Conservation (phyloP, 2,113 vertebrate genomes). For the Argyrosomus japonicus region DNA sequence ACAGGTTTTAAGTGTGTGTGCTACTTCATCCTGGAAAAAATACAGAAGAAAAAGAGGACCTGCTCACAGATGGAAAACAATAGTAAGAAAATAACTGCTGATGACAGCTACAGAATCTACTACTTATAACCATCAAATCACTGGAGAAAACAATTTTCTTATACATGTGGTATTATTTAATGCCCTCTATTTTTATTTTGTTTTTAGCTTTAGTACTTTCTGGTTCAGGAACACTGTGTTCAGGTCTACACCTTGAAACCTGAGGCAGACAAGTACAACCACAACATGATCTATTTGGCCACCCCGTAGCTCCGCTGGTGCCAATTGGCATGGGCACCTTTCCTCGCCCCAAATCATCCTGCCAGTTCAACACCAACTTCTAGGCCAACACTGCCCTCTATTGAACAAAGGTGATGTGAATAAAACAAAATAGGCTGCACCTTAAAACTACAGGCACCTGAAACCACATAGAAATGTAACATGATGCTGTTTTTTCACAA, state of each 20-base stretch:
- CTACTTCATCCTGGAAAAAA: too few species aligned
- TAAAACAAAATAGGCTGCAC: background rate
- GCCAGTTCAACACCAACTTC: background rate
- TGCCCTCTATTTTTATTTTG: too few species aligned
- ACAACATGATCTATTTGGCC: background rate
- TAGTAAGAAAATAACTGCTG: too few species aligned
- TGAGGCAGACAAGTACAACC: background rate
- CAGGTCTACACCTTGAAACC: background rate
- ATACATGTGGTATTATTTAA: too few species aligned
- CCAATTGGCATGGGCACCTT: too few species aligned
- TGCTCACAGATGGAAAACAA: too few species aligned
- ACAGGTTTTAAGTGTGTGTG: too few species aligned
- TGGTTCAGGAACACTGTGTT: background rate
- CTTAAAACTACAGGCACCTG: background rate
- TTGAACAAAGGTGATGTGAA: background rate
- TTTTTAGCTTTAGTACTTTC: background rate
- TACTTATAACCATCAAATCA: too few species aligned
- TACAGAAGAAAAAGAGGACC: too few species aligned
- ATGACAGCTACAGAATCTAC: too few species aligned
- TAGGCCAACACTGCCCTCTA: conserved; percentile 13
- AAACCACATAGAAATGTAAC: background rate
- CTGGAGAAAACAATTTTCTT: too few species aligned
- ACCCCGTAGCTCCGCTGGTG: too few species aligned
- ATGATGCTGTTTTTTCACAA: background rate
- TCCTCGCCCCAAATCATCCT: background rate